Conservation (phyloP, 2,888 invertebrate species). For the Flexamia atlantica region DNA sequence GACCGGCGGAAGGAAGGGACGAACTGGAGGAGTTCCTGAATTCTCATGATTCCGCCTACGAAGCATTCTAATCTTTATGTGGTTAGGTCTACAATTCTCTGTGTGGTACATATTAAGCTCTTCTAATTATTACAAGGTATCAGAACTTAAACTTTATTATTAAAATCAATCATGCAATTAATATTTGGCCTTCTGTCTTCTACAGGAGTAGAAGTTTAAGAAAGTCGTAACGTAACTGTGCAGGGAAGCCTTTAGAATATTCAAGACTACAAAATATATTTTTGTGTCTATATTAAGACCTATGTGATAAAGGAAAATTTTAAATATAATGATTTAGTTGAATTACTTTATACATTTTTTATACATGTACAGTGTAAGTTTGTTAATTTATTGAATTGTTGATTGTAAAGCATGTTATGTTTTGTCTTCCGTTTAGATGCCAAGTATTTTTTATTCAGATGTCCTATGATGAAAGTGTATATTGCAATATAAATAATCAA, state of each 20-base stretch:
- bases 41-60: conserved; percentile 78
- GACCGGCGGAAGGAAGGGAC: conserved; percentile 73
- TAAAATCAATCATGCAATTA: not conserved
- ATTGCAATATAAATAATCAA: not conserved
- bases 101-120: conserved; percentile 3
- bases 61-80: conserved; percentile 76
- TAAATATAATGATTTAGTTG: not conserved
- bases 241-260: not conserved
- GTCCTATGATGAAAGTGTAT: not conserved
- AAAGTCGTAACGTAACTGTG: not conserved
- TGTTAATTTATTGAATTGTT: conserved; percentile 11
- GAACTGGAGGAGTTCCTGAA: conserved; percentile 82
- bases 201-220: not conserved
- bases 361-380: not conserved
- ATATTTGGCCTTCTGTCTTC: not conserved
- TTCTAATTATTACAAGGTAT: not conserved
- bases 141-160: not conserved
- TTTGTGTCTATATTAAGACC: not conserved
- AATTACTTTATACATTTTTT: conserved; percentile 13
- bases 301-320: not conserved
- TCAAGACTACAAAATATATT: not conserved
- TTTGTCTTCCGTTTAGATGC: conserved; percentile 21
- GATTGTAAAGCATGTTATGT: not conserved
- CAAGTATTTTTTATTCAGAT: not conserved
- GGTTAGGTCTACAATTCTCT: not conserved